Base-by-base conservation (phyloP, 2,113 vertebrate species). In the Periophthalmodon schlosseri region DNA sequence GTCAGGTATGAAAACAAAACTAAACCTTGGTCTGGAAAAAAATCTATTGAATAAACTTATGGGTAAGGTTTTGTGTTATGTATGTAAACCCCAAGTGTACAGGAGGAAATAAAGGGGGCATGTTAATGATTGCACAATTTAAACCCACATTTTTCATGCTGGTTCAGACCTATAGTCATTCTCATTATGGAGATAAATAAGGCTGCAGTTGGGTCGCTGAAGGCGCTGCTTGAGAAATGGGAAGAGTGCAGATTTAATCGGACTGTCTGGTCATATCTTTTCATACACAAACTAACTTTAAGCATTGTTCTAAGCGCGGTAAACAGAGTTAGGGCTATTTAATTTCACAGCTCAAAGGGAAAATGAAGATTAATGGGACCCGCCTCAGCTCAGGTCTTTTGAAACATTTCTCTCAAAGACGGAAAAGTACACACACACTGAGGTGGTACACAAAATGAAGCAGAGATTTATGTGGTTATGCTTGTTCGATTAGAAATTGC, bases 271-370 rank as follows among this genome's bases (percentile, higher is more conserved):
- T 83, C 73, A 33, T 57, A 76, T 84, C 79, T 86, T 80, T 76
- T 67, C 65, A 74, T 44, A 44, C 24, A 52, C 68, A 65, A 54
- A 77, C 64, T 63, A 68, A 84, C 77, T 85, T 84, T 47, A 79
- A 88, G 79, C 78, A 68, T 49, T 56, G 80, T 78, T 74, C 70
- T 75, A 76, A 84, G 68, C 70, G 77, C 68, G 23, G 36, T 81
- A 84, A 87, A 89, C 76, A 85, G 75, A 83, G 72, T 78, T 71
- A 63, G n/a, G 67, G 71, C 58, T 78, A 56, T 80, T 87, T 84
- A 72, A 75, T 86, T 85, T 68, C 67, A 84, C 71, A 78, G 73
- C 73, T 77, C 16, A 72, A 58, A 74, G 78, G 73, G 66, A 5
- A 70, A 81, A 81, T 80, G 66, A 72, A 84, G 75, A 81, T 83